Evolutionary conservation across 2,888 invertebrate species (phyloP), one percentile per base, ranked within the genome.

Genomic region (Dryomyza anilis): DNA sequence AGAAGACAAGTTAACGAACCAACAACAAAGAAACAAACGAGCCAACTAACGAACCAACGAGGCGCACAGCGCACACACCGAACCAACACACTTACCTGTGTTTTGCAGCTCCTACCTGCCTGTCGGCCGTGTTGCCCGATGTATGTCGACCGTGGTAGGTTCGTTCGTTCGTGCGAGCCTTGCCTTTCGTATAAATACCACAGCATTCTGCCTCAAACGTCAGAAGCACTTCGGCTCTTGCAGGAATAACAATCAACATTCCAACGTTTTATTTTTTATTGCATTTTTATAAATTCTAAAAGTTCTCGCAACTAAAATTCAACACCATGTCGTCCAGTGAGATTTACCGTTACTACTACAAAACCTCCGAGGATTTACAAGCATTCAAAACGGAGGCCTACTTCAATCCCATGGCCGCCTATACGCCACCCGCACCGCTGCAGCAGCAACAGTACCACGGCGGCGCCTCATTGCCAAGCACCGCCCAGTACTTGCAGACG

Each of bases 301-400:
- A 39, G n/a, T 10, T 39, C 21, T 6, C 12, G 12, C 10, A 56
- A 29, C 12, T 12, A 19, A 55, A 12, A 3, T 50, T 39, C 46
- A 67, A 43, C 62, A 72, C 66, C 56, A 80, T 81, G 80, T 77
- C 83, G 73, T 77, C 83, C 67, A 80, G 80, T 77, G 83, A 83
- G 76, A 76, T 83, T 69, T 83, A 79, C 71, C 83, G 83, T 69
- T 83, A 82, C 52, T 83, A 83, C 64, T 83, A 83, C 71, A 77
- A 80, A 70, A 78, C 82, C 33, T 78, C 81, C 30, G 82, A 82
- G 74, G 81, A 81, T 71, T 73, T 81, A 68, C 82, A 82, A 68
- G 73, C 78, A 59, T 74, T 82, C 27, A 81, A 81, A 70, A 62
- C 73, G 1, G 81, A 81, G 63, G 58, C 80, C 2, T 82, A 75